Percentiles rank a stretch among this genome's conserved stretches.
phyloP scores from a whole-genome alignment of 2,797 vertebrate species.

The Pyrocephalus nanus region DNA sequence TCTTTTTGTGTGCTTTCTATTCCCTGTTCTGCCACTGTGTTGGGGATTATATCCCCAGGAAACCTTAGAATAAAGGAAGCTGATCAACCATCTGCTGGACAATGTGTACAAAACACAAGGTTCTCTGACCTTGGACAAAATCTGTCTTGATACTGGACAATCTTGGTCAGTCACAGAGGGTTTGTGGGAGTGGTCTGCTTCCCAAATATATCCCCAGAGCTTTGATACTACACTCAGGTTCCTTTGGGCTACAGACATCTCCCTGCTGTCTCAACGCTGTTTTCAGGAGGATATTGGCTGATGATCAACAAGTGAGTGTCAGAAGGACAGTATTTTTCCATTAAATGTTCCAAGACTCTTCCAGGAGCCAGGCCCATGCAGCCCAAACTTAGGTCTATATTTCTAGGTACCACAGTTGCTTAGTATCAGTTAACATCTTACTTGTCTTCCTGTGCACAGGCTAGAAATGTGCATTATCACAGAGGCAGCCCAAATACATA shows the following conservation, averaged over 20 bases:
- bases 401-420: not conserved
- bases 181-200: not conserved
- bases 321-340: conserved; percentile 18
- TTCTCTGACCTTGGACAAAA: not conserved
- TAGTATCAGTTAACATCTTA: not conserved
- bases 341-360: not conserved
- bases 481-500: not conserved
- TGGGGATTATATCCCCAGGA: not conserved
- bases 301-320: not conserved
- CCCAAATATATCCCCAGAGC: not conserved
- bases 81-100: conserved; percentile 11
- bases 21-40: not conserved
- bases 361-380: not conserved
- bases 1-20: not conserved
- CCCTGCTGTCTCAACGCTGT: not conserved
- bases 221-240: not conserved
- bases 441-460: not conserved
- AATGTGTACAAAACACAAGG: not conserved
- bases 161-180: not conserved
- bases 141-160: not conserved
- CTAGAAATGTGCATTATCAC: not conserved
- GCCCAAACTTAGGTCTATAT: not conserved
- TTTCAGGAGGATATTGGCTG: conserved; percentile 3
- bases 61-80: not conserved
- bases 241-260: not conserved